Evolutionary conservation across 2,888 invertebrate species (phyloP), one percentile per base, ranked within the genome.

Genomic region (Sphinx pinastri): DNA sequence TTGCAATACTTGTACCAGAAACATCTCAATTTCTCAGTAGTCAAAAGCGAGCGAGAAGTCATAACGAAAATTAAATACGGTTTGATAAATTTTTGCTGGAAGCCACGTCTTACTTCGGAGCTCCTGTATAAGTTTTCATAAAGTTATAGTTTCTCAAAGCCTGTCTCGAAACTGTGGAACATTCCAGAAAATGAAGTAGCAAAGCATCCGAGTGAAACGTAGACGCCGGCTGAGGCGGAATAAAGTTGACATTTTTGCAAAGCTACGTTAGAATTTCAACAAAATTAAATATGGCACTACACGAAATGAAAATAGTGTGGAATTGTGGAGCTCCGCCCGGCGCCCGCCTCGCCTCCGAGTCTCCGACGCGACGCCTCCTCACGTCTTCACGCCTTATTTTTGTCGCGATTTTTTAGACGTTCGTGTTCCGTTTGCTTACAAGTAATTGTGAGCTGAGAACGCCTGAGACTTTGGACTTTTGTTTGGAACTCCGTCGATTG

Each of bases 201-300:
- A 85, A 92, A 86, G 87, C 91, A 91, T 86, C 87, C 85, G 87
- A 89, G 88, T 90, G 91, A 87, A 92, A 89, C 88, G 92, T 82
- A 89, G 88, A 84, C 88, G 87, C 79, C 77, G 91, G 92, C 89
- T 92, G 93, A 90, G 86, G 90, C 89, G 92, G 91, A 93, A 92
- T 93, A 93, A 91, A 93, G 92, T 94, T 94, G 93, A 93, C 94
- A 94, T 94, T 94, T 94, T 94, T 94, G 94, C 89, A 92, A 92
- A 92, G 94, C 93, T 92, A 91, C 90, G 91, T 89, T 88, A 88
- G 93, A 94, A 93, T 94, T 94, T 93, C 94, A 92, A 86, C 90
- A 82, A 94, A 94, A 94, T 94, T 94, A 94, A 94, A 94, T 93
- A 93, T 94, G 94, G 92, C 94, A 92, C 87, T 90, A 91, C 90